These are phyloP conservation scores for Eufriesea mexicana DNA, from an alignment of 1,140 invertebrate species.

Conservation along the genomic window DNA sequence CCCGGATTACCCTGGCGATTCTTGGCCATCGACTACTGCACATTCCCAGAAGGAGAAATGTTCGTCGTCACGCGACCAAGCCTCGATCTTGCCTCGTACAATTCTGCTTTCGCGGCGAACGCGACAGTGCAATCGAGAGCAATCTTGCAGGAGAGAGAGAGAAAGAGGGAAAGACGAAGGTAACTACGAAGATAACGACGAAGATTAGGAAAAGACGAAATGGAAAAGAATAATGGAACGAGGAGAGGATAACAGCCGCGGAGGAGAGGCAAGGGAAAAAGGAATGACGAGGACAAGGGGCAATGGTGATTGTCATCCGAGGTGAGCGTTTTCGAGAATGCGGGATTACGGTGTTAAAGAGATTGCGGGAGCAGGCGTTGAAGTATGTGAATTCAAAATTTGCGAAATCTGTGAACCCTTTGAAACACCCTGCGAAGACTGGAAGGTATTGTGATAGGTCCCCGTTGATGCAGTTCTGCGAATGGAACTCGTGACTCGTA, in stretches of 20 bases:
- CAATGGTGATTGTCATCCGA: neutral
- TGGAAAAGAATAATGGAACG: neutral
- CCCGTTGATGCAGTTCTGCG: too few relatives aligned
- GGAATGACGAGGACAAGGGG: neutral
- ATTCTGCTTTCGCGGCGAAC: neutral
- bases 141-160: neutral
- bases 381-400: too few relatives aligned
- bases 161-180: neutral
- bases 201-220: neutral
- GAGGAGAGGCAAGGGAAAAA: neutral
- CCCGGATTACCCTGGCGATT: neutral
- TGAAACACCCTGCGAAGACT: too few relatives aligned
- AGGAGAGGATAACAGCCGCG: neutral
- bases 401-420: too few relatives aligned
- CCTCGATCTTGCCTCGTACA: neutral
- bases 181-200: neutral
- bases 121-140: conserved; percentile 5
- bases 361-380: too few relatives aligned
- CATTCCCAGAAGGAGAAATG: neutral
- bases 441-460: too few relatives aligned
- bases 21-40: neutral
- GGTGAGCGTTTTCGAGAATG: neutral
- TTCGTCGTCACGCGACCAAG: neutral
- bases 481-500: too few relatives aligned
- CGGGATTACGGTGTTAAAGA: too few relatives aligned